These are phyloP conservation scores for Caenorhabditis uteleia DNA, from an alignment of 2,888 invertebrate species.

Conservation along the genomic window DNA sequence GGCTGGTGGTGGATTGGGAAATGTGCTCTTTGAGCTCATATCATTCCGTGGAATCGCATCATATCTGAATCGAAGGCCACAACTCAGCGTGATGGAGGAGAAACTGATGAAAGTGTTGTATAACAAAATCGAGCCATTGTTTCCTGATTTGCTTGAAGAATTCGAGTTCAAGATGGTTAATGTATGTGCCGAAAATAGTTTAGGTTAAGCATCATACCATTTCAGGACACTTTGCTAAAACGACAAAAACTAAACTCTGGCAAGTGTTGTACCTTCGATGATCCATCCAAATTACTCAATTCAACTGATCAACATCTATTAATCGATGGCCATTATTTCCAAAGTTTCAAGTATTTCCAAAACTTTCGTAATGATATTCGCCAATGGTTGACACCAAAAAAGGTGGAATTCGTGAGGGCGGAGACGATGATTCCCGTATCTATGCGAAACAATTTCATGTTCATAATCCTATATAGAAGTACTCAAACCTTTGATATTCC, in stretches of 20 bases:
- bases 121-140: neutral
- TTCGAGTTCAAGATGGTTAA: neutral
- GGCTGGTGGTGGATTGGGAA: constrained; percentile 1
- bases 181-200: too few relatives aligned
- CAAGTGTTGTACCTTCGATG: neutral
- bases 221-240: neutral
- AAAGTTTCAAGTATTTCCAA: constrained; percentile 1
- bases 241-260: neutral
- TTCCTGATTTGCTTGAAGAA: neutral
- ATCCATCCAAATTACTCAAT: neutral
- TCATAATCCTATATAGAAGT: neutral
- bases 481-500: too few relatives aligned
- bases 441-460: neutral
- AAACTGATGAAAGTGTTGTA: neutral
- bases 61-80: neutral
- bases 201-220: too few relatives aligned
- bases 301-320: neutral
- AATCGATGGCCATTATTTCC: neutral
- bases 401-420: neutral
- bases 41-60: neutral
- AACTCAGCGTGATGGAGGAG: neutral
- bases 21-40: neutral
- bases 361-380: neutral
- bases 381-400: neutral
- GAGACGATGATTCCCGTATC: neutral